These are phyloP conservation scores for Sebastes alutus DNA, from an alignment of 2,797 vertebrate genomes.

Conservation along the genomic window DNA sequence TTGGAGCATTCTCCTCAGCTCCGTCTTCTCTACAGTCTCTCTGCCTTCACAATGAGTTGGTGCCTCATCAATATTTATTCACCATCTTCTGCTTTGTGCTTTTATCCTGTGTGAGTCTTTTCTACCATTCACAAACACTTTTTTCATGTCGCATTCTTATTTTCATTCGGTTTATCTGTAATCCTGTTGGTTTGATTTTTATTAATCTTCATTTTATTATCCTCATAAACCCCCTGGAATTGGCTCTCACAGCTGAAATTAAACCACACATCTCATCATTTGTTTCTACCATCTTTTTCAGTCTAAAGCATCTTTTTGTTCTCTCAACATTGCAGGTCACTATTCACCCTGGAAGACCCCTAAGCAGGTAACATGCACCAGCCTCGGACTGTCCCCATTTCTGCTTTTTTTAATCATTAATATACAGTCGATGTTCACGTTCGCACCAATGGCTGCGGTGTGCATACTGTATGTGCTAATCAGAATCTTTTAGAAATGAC, in stretches of 20 bases:
- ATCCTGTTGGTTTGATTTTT: not conserved
- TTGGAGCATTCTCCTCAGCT: not conserved
- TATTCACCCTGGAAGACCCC: conserved; percentile 99
- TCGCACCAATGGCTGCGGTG: conserved; percentile 43
- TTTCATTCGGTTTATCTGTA: conserved; percentile 12
- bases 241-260: not conserved
- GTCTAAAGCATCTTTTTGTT: conserved; percentile 83
- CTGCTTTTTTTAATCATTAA: conserved; percentile 30
- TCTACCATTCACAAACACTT: not conserved
- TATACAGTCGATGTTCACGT: conserved; percentile 15
- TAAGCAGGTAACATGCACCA: conserved; percentile 91
- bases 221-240: not conserved
- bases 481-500: conserved; percentile 22
- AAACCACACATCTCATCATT: conserved; percentile 17
- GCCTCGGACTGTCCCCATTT: conserved; percentile 34
- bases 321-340: conserved; percentile 93
- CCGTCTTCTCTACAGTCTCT: not conserved
- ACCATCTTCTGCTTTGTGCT: not conserved
- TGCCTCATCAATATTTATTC: conserved; percentile 6
- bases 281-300: conserved; percentile 38
- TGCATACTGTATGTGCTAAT: conserved; percentile 31
- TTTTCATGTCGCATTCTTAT: not conserved
- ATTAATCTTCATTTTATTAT: conserved; percentile 6
- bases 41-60: not conserved
- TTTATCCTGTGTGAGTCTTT: not conserved